Conservation (phyloP, 1,140 invertebrate genomes). For the Rhopalosiphum maidis region DNA sequence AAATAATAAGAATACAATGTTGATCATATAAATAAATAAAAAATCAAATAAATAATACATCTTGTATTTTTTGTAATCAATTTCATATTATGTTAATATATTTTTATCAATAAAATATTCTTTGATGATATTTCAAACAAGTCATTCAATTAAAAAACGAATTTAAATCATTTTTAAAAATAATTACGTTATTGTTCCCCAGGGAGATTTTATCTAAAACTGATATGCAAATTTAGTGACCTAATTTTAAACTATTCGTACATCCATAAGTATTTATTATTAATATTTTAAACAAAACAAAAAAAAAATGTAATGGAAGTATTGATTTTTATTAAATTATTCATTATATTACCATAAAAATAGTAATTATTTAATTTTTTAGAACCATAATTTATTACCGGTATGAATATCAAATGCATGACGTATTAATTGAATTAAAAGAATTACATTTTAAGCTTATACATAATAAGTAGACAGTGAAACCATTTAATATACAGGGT, state of each 20-base stretch:
- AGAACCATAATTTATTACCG: not conserved
- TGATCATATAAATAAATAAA: not conserved
- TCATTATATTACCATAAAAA: not conserved
- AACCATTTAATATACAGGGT: not conserved
- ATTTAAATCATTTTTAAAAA: not conserved
- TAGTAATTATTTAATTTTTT: not conserved
- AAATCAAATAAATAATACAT: not conserved
- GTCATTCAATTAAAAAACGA: not conserved
- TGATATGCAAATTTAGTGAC: not conserved
- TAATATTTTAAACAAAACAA: not conserved
- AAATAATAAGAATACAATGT: not conserved
- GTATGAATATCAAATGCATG: not conserved
- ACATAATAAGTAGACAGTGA: not conserved
- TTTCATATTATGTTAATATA: not conserved
- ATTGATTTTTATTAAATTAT: conserved; percentile 8
- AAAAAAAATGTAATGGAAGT: not conserved
- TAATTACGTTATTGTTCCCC: not conserved
- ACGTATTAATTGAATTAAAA: not conserved
- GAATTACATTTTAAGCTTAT: not conserved
- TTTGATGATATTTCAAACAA: not conserved
- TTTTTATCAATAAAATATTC: conserved; percentile 10
- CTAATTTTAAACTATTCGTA: conserved; percentile 8
- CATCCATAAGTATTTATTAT: not conserved
- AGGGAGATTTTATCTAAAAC: not conserved
- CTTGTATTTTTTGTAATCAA: not conserved